Base-by-base conservation (phyloP, 2,888 invertebrate species). In the Apodemia duryi region DNA sequence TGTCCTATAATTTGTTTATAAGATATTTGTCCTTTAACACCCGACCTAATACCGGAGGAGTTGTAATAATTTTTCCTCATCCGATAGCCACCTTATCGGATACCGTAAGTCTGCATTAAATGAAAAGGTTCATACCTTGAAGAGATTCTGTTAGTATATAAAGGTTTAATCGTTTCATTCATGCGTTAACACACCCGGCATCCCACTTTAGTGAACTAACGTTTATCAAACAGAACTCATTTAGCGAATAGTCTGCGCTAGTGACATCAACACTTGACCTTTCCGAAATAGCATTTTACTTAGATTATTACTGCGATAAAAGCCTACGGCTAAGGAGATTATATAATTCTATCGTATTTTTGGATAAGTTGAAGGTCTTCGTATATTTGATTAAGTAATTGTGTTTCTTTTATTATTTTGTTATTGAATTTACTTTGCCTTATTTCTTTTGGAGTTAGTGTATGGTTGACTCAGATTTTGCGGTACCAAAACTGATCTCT, bases 221-320 rank as follows among this genome's bases (percentile, higher is more conserved):
- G 35, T 60, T 60, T 60, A 60, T 60, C 60, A 54, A 54, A 54
- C 54, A 60, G 57, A 60, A 35, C 13, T 60, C 60, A 60, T 60
- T 13, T 32, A 60, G 35, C 60, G 35, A 60, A 60, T 35, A n/a
- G 60, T 60, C 35, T 60, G n/a, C 11, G 60, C 60, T 60, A 60
- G 13, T 35, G 60, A 32, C 60, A 60, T 60, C 60, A 60, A 60
- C 60, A 60, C 35, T 60, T 60, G 60, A 60, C 60, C 60, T 60
- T 60, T 60, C 35, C 35, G 32, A 60, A 60, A 60, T 60, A 60
- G 60, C 60, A n/a, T 35, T 13, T 60, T 60, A 60, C 60, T 60
- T 60, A 60, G 60, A 60, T 60, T 60, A 60, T 60, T 60, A 60
- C 60, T n/a, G 60, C 60, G 60, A 60, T 60, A 60, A 60, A 60